A percentile compares a stretch with the other conserved stretches of the same genome.
These are phyloP conservation scores for Semaprochilodus insignis DNA, from an alignment of 2,797 vertebrate genomes.

Conservation along the genomic window DNA sequence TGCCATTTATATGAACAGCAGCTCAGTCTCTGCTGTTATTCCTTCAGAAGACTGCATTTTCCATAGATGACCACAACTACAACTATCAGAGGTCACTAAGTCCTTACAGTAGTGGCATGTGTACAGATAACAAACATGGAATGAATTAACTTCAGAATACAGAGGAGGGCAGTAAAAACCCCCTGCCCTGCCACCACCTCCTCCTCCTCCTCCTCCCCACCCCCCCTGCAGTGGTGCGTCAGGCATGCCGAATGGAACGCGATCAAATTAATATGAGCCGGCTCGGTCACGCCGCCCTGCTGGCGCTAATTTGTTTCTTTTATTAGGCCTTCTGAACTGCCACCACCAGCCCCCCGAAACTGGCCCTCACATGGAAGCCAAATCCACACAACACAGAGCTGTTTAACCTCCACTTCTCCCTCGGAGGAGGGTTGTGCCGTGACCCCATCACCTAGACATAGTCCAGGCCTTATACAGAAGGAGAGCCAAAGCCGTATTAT, in stretches of 20 bases:
- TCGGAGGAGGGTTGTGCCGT: slow-evolving; percentile 20
- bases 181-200: not conserved
- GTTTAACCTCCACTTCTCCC: slow-evolving; percentile 30
- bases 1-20: too few relatives aligned
- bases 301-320: slow-evolving; percentile 60
- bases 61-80: not conserved
- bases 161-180: slow-evolving; percentile 27
- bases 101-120: not conserved
- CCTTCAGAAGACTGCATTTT: not conserved
- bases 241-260: slow-evolving; percentile 29
- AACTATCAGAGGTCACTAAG: not conserved
- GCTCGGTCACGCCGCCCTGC: slow-evolving; percentile 27
- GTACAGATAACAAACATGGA: slow-evolving; percentile 38
- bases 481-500: not conserved
- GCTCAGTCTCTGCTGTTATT: not conserved
- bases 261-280: slow-evolving; percentile 28
- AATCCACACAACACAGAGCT: slow-evolving; percentile 25
- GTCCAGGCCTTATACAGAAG: not conserved
- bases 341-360: slow-evolving; percentile 5
- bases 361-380: slow-evolving; percentile 2
- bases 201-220: not conserved
- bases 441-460: slow-evolving; percentile 11
- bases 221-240: not conserved
- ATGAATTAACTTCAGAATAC: slow-evolving; percentile 43
- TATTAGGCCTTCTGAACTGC: slow-evolving; percentile 45